Conservation (phyloP, 2,113 vertebrate genomes). For the Lamprotornis superbus region DNA sequence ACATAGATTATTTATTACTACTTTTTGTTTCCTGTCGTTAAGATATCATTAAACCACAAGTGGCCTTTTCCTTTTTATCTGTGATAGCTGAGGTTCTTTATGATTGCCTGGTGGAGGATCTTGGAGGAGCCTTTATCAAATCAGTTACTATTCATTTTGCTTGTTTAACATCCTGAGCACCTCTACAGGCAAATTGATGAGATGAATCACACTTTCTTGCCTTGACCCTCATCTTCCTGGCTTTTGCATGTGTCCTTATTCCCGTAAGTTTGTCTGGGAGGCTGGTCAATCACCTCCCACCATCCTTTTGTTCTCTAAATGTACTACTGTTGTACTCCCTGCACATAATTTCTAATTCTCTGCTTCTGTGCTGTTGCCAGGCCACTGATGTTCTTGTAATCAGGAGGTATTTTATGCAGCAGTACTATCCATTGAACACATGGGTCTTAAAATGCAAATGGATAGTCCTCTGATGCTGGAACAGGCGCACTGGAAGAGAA, state of each 20-base stretch:
- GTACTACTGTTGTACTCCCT: background rate
- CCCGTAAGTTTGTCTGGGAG: background rate
- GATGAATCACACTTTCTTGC: background rate
- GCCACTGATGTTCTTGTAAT: background rate
- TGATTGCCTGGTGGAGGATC: background rate
- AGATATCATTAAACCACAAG: background rate
- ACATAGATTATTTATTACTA: background rate
- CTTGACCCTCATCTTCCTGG: background rate
- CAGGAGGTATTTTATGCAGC: background rate
- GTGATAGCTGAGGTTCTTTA: background rate
- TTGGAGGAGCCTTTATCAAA: background rate
- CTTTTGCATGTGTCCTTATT: background rate
- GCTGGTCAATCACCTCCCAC: background rate
- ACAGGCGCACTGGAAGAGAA: background rate
- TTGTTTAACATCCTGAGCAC: background rate
- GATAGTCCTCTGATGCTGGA: background rate
- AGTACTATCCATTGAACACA: background rate
- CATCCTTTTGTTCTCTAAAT: background rate
- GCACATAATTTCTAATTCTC: background rate
- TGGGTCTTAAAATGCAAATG: background rate
- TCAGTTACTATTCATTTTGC: background rate
- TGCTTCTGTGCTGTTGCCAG: background rate
- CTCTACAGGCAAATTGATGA: background rate
- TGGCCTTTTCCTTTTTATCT: constrained; percentile 5
- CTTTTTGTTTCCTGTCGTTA: background rate